Conservation (phyloP, 1,140 invertebrate species). For the Atta texana region DNA sequence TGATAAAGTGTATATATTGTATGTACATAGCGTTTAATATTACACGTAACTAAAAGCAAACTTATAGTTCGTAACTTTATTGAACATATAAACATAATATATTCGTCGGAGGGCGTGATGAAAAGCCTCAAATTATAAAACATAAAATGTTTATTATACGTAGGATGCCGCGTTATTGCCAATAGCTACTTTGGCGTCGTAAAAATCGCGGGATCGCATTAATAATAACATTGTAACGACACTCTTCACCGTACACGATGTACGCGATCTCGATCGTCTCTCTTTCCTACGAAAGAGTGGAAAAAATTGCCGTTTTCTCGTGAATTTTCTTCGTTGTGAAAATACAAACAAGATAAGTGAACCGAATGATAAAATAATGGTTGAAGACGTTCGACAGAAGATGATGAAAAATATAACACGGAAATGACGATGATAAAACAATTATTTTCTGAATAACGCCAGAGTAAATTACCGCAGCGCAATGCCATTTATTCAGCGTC, state of each 20-base stretch:
- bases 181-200: constrained; percentile 45
- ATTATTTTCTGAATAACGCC: constrained; percentile 44
- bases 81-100: constrained; percentile 37
- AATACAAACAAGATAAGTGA: constrained; percentile 27
- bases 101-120: constrained; percentile 19
- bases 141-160: constrained; percentile 70
- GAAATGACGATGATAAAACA: constrained; percentile 8
- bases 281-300: not conserved
- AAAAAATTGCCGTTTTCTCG: not conserved
- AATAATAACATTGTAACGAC: constrained; percentile 34
- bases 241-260: not conserved
- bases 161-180: constrained; percentile 11
- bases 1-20: not conserved
- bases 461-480: constrained; percentile 18
- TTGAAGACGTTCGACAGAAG: not conserved
- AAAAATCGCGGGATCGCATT: constrained; percentile 46
- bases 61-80: constrained; percentile 27
- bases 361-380: not conserved
- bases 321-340: constrained; percentile 10
- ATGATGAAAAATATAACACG: constrained; percentile 40
- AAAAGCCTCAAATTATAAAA: constrained; percentile 30
- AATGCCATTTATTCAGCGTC: constrained; percentile 62
- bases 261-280: not conserved
- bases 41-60: constrained; percentile 5
- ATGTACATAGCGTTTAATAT: not conserved